Evolutionary conservation across 2,888 invertebrate genomes (phyloP).

Genomic region (Trissoscelio sp.): DNA sequence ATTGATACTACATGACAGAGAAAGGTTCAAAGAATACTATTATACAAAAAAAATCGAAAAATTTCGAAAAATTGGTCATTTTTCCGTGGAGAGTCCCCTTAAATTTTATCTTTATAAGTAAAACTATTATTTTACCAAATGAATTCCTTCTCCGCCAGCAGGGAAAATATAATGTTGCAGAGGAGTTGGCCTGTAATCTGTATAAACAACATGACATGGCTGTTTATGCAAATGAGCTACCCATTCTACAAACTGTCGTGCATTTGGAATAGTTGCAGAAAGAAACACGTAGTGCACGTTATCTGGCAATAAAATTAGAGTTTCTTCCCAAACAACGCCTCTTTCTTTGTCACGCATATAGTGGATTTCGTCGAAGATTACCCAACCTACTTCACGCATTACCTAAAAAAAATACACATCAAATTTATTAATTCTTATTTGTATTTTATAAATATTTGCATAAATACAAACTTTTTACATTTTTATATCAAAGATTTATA

Average conservation of each 20-base stretch:
- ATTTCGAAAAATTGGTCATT: too few species aligned
- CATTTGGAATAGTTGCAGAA: slow-evolving; percentile 99
- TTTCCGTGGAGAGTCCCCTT: too few species aligned
- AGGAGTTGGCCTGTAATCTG: slow-evolving; percentile 98
- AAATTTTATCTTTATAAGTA: too few species aligned
- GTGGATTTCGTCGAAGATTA: slow-evolving; percentile 99
- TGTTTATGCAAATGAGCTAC: slow-evolving; percentile 97
- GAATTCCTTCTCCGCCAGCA: slow-evolving; percentile 97
- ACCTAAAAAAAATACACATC: too few species aligned
- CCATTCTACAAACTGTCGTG: slow-evolving; percentile 97
- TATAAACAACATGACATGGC: slow-evolving; percentile 99
- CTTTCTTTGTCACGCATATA: slow-evolving; percentile 99
- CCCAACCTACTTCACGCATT: slow-evolving; percentile 99
- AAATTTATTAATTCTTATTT: too few species aligned
- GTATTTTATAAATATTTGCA: too few species aligned
- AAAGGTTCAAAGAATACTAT: too few species aligned
- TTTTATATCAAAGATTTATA: too few species aligned
- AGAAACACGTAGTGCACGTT: slow-evolving; percentile 99
- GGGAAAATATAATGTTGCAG: slow-evolving; percentile 99
- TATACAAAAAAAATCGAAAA: too few species aligned
- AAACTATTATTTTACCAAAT: too few species aligned
- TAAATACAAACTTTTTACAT: too few species aligned
- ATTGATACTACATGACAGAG: too few species aligned
- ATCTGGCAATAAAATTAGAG: slow-evolving; percentile 97
- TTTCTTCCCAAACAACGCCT: slow-evolving; percentile 99